A percentile compares a stretch with the other conserved stretches of the same genome.
phyloP scores from a whole-genome alignment of 2,113 vertebrate species.

The Edolisoma coerulescens region DNA sequence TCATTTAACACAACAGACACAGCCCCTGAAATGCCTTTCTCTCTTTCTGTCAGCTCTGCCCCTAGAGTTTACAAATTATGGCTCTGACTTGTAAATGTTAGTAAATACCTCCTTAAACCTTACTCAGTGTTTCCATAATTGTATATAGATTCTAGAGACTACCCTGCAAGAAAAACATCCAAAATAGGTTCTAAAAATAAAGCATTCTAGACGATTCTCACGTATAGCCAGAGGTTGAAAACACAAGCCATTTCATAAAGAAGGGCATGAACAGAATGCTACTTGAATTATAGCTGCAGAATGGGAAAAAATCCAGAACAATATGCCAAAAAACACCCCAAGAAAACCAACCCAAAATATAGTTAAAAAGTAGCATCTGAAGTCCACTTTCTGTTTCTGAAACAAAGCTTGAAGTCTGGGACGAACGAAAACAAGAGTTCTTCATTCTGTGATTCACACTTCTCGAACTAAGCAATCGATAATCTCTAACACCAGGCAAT shows the following conservation, averaged over 20 bases:
- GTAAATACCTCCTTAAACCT: background rate
- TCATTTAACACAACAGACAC: background rate
- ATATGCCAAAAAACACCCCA: background rate
- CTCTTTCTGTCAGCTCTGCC: background rate
- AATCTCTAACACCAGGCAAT: background rate
- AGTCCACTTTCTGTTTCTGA: background rate
- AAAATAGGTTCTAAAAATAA: conserved; percentile 16
- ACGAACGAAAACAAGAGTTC: background rate
- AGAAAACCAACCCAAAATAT: background rate
- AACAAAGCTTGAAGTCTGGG: background rate
- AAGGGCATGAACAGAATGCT: background rate
- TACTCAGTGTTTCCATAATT: background rate
- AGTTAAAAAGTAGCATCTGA: background rate
- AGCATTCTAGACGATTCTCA: background rate
- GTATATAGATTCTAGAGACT: background rate
- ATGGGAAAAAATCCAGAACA: background rate
- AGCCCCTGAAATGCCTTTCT: background rate
- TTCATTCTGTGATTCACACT: background rate
- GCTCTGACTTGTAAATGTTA: background rate
- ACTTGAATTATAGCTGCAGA: background rate
- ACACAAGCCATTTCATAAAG: background rate
- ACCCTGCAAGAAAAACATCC: background rate
- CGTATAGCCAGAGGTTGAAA: background rate
- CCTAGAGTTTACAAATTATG: background rate
- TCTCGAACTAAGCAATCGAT: background rate